A percentile compares a stretch with the other conserved stretches of the same genome.
phyloP scores from a whole-genome alignment of 2,888 invertebrate genomes.

The Cantharis rustica region DNA sequence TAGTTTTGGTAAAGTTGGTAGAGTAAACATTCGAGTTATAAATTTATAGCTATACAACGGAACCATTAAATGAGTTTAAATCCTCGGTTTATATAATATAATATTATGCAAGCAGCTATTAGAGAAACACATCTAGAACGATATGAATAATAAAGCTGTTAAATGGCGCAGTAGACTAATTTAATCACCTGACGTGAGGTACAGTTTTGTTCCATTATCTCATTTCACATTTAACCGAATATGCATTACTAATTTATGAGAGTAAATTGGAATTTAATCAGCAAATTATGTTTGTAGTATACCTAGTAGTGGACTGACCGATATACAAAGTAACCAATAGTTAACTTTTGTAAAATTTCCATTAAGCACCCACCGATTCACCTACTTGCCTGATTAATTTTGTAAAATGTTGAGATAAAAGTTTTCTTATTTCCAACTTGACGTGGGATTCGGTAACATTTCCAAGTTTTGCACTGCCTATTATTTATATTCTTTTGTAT shows the following conservation, averaged over 20 bases:
- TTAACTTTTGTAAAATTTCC: background rate
- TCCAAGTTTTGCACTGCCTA: background rate
- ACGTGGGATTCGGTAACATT: slow-evolving; percentile 5
- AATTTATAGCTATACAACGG: background rate
- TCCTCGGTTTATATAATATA: background rate
- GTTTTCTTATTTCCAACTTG: slow-evolving; percentile 8
- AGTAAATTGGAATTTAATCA: slow-evolving; percentile 3
- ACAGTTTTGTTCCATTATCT: slow-evolving; percentile 30
- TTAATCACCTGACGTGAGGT: slow-evolving; percentile 32
- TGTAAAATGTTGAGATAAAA: background rate
- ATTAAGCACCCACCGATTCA: too few relatives aligned
- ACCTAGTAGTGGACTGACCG: background rate
- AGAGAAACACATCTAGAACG: slow-evolving; percentile 24
- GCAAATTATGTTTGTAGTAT: background rate
- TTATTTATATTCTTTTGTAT: slow-evolving; percentile 16
- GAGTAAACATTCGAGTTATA: background rate
- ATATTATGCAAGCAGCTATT: slow-evolving; percentile 23
- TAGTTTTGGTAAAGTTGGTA: background rate
- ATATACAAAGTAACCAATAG: background rate
- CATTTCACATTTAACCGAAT: slow-evolving; percentile 28
- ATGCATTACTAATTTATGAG: slow-evolving; percentile 29
- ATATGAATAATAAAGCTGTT: slow-evolving; percentile 32
- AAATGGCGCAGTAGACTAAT: slow-evolving; percentile 31
- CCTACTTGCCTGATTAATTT: background rate
- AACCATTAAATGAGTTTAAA: slow-evolving; percentile 10